These are phyloP conservation scores for Furcifer pardalis DNA, from an alignment of 2,797 vertebrate genomes.

Conservation along the genomic window DNA sequence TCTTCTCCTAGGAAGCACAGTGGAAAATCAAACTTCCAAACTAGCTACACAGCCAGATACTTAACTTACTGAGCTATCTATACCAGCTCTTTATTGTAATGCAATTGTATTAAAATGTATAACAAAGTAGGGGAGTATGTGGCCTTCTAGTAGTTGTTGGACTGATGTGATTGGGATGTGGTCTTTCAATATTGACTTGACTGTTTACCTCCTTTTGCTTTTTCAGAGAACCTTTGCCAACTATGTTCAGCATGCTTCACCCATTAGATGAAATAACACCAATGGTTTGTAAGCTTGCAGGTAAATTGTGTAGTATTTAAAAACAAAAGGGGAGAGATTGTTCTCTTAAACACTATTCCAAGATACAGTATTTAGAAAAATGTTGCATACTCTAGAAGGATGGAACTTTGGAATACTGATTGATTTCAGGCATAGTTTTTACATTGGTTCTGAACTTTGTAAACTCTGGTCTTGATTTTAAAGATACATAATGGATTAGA, in stretches of 20 bases:
- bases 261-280: slow-evolving; percentile 96
- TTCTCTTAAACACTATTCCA: neutral
- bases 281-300: slow-evolving; percentile 88
- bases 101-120: neutral
- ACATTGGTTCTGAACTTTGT: neutral
- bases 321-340: neutral
- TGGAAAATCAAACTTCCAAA: no score
- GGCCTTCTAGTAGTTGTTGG: neutral
- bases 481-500: neutral
- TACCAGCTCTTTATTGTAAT: neutral
- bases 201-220: slow-evolving; percentile 30
- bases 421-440: neutral
- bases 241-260: slow-evolving; percentile 96
- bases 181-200: neutral
- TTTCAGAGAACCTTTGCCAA: slow-evolving; percentile 91
- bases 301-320: slow-evolving; percentile 69
- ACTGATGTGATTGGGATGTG: neutral
- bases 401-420: neutral
- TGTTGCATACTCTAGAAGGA: neutral
- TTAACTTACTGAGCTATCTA: no score
- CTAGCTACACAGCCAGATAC: no score
- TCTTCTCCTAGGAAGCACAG: no score
- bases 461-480: neutral
- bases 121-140: neutral
- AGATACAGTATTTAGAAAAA: no score